A percentile compares a stretch with the other conserved stretches of the same genome.
Conservation (phyloP, 2,888 invertebrate species). For the Cyclophora punctaria region DNA sequence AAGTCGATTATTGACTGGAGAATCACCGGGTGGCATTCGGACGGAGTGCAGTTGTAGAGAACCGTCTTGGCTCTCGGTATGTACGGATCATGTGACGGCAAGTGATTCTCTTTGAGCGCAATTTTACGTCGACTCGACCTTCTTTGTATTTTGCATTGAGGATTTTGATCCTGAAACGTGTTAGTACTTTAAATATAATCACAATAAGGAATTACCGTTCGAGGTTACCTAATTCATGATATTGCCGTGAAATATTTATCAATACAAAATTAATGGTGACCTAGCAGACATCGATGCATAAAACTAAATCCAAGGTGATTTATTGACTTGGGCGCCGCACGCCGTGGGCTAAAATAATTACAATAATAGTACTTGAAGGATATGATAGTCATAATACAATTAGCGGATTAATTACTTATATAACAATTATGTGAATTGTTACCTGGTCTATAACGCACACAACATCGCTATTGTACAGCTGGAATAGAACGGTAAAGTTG, state of each 20-base stretch:
- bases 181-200: slow-evolving; percentile 1
- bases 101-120: slow-evolving; percentile 14
- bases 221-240: slow-evolving; percentile 8
- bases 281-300: slow-evolving; percentile 1
- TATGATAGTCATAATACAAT: neutral
- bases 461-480: slow-evolving; percentile 55
- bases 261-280: slow-evolving; percentile 3
- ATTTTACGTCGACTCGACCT: slow-evolving; percentile 26
- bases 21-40: slow-evolving; percentile 34
- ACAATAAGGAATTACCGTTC: slow-evolving; percentile 5
- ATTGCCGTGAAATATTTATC: slow-evolving; percentile 1
- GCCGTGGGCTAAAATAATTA: neutral
- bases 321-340: neutral
- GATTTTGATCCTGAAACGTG: slow-evolving; percentile 41
- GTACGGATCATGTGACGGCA: slow-evolving; percentile 55
- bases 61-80: slow-evolving; percentile 42
- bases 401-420: neutral
- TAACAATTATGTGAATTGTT: slow-evolving; percentile 9
- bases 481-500: slow-evolving; percentile 25
- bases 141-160: slow-evolving; percentile 33
- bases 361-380: neutral
- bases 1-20: slow-evolving; percentile 47
- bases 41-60: slow-evolving; percentile 44
- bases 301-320: slow-evolving; percentile 4
- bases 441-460: slow-evolving; percentile 53